A percentile compares a stretch with the other conserved stretches of the same genome.
Evolutionary conservation across 2,797 vertebrate species (phyloP).

Genomic region (Sebastes matsubarae): DNA sequence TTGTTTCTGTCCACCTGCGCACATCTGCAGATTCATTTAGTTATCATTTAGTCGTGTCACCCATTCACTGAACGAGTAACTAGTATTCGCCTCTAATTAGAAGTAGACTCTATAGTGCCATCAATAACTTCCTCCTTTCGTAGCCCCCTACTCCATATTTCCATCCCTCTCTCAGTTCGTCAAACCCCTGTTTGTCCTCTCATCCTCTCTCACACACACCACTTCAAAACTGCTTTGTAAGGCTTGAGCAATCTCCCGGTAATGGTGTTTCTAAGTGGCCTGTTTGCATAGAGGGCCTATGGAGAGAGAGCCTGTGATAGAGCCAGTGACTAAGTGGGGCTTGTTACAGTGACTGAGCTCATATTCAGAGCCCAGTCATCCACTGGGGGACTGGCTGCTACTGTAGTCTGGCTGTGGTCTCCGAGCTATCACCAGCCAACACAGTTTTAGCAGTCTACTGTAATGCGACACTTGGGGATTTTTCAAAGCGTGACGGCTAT

Average conservation of each 20-base stretch:
- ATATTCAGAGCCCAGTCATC: slow-evolving; percentile 73
- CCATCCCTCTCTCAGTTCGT: slow-evolving; percentile 29
- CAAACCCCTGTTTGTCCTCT: slow-evolving; percentile 57
- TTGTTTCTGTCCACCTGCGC: background rate
- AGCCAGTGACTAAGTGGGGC: slow-evolving; percentile 71
- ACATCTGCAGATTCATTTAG: slow-evolving; percentile 3
- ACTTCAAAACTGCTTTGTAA: slow-evolving; percentile 66
- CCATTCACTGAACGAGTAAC: background rate
- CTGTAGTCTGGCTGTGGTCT: slow-evolving; percentile 74
- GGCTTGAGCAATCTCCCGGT: slow-evolving; percentile 56
- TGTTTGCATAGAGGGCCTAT: slow-evolving; percentile 70
- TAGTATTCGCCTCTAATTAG: slow-evolving; percentile 14
- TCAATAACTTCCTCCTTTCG: slow-evolving; percentile 11
- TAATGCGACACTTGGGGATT: slow-evolving; percentile 67
- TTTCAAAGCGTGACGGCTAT: slow-evolving; percentile 58
- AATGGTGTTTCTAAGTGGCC: slow-evolving; percentile 75
- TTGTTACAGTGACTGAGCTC: slow-evolving; percentile 75
- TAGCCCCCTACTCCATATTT: slow-evolving; percentile 14
- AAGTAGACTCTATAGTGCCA: background rate
- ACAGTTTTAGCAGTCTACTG: slow-evolving; percentile 66
- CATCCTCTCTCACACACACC: slow-evolving; percentile 47
- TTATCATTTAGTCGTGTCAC: background rate
- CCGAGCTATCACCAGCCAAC: slow-evolving; percentile 68
- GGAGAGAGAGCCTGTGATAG: slow-evolving; percentile 49
- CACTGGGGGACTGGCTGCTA: slow-evolving; percentile 73